Evolutionary conservation across 2,888 invertebrate species (phyloP).

Genomic region (Acanthosepion lycidas): DNA sequence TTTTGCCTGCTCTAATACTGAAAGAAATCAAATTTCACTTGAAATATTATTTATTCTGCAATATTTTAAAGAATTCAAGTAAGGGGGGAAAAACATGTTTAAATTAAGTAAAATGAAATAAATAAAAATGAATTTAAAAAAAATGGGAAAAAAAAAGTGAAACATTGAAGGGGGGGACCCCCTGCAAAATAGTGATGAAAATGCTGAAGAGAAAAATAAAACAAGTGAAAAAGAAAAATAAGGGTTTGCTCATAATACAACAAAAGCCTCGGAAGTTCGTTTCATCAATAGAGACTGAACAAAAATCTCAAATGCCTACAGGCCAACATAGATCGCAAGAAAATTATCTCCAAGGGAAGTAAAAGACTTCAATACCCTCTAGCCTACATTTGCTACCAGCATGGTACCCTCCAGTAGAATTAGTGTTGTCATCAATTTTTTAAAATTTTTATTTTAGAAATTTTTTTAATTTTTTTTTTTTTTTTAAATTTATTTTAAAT

Average conservation of each 20-base stretch:
- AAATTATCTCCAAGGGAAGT: neutral
- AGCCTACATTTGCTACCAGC: conserved; percentile 33
- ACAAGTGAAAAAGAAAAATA: neutral
- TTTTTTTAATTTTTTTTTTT: neutral
- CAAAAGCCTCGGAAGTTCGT: neutral
- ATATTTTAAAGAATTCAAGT: neutral
- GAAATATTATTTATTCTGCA: neutral
- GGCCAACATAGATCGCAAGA: conserved; percentile 42
- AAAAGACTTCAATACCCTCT: conserved; percentile 23
- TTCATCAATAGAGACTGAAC: neutral
- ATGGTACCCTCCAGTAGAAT: conserved; percentile 14
- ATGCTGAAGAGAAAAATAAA: conserved; percentile 2
- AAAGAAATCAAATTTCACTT: conserved; percentile 17
- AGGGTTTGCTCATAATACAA: no score
- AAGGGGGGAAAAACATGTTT: neutral
- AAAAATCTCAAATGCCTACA: neutral
- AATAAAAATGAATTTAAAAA: conserved; percentile 13
- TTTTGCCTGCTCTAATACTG: neutral
- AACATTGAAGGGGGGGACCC: neutral
- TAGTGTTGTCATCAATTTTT: conserved; percentile 13
- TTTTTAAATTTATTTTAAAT: no score
- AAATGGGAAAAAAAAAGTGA: neutral
- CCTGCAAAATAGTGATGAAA: neutral
- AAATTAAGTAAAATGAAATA: neutral
- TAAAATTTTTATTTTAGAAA: neutral